Percentiles rank a stretch among this genome's conserved stretches.
Evolutionary conservation across 1,140 invertebrate species (phyloP).

Genomic region (Drosophila nasuta): DNA sequence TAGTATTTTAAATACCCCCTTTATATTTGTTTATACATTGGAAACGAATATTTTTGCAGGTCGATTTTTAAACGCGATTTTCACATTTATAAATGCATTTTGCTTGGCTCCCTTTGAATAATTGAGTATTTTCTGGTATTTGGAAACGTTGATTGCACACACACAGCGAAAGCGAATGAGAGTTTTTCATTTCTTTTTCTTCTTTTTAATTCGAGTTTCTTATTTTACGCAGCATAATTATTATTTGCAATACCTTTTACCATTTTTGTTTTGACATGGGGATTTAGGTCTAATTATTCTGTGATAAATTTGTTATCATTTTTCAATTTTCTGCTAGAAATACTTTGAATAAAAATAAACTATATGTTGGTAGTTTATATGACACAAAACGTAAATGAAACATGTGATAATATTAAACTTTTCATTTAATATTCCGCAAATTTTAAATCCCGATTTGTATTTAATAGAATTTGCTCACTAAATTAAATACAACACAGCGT

Average conservation of each 20-base stretch:
- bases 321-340: not conserved
- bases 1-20: conserved; percentile 32
- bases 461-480: no score
- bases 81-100: conserved; percentile 24
- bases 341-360: no score
- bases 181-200: conserved; percentile 4
- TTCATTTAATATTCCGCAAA: no score
- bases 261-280: not conserved
- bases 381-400: no score
- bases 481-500: no score
- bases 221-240: not conserved
- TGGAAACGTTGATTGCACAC: conserved; percentile 21
- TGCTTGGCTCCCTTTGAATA: conserved; percentile 18
- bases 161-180: not conserved
- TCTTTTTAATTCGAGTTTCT: conserved; percentile 1
- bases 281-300: not conserved
- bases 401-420: no score
- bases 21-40: conserved; percentile 51
- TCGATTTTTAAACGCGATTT: conserved; percentile 18
- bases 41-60: conserved; percentile 14
- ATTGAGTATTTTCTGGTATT: conserved; percentile 30
- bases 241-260: not conserved
- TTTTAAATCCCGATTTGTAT: no score
- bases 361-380: no score
- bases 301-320: not conserved